These are phyloP conservation scores for Poecile atricapillus DNA, from an alignment of 2,113 vertebrate species.

Conservation along the genomic window DNA sequence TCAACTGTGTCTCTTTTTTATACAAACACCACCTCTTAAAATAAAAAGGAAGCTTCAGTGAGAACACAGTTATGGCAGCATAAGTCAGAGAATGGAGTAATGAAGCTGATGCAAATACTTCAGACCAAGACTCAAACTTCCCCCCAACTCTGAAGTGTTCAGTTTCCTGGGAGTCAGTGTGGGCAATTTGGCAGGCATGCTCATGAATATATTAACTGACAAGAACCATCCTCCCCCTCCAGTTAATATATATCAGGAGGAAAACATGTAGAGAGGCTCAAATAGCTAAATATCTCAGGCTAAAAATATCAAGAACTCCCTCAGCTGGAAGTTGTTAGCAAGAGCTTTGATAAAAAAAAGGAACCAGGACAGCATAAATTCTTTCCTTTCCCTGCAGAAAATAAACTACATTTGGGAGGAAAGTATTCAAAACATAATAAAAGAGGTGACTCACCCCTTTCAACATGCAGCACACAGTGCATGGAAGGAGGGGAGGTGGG, in stretches of 20 bases:
- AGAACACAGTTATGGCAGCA: background rate
- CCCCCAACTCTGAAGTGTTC: background rate
- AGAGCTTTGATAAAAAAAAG: constrained; percentile 44
- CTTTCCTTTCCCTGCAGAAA: constrained; percentile 37
- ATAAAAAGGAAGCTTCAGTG: background rate
- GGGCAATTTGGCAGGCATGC: background rate
- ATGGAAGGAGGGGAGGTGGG: background rate
- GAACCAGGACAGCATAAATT: constrained; percentile 32
- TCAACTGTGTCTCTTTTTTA: background rate
- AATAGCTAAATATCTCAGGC: constrained; percentile 17
- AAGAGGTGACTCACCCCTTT: constrained; percentile 42
- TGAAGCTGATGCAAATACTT: background rate
- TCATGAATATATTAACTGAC: background rate
- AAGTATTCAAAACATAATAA: constrained; percentile 47
- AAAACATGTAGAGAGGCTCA: constrained; percentile 21
- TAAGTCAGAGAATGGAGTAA: background rate
- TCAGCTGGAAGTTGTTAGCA: constrained; percentile 53
- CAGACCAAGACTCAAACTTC: background rate
- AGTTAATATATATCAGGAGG: background rate
- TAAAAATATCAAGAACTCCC: constrained; percentile 59
- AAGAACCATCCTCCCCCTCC: background rate
- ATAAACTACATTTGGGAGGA: constrained; percentile 29
- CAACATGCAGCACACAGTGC: background rate
- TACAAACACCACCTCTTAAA: background rate
- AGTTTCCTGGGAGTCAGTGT: background rate